Evolutionary conservation across 37 sponge, comb jelly and placozoan species (phyloP), one percentile per base, ranked within the genome.

Genomic region (Tethya wilhelma): DNA sequence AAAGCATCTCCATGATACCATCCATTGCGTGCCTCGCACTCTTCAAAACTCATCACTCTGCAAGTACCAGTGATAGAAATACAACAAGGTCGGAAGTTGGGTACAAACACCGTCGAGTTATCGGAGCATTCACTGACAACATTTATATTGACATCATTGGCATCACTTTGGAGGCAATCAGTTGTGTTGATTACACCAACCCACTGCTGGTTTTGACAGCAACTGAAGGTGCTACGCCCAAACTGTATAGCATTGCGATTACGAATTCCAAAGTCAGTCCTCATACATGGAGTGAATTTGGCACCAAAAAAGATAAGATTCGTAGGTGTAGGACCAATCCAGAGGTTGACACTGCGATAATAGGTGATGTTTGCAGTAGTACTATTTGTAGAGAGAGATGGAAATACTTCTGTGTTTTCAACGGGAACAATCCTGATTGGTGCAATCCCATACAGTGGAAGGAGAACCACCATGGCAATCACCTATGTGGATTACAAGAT

Each of bases 201-300:
- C 59, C 59, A 57, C 20, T 72, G 33, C 30, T 31, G 67, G 55
- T 89, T 82, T 43, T 28, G 26, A 31, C 95, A 95, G 60, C 95
- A 95, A 0, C 86, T 89, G 0, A 90, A 56, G 0, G 63, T 71
- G 36, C 70, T 83, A 12, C 29, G 34, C 23, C n/a, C 76, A 36
- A 49, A 67, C 14, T 55, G 26, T 14, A 33, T n/a, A 42, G 33
- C 56, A 20, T 84, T 80, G 12, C 82, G 40, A 0, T 40, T 41
- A 7, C 69, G 77, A 30, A 98, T 95, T 56, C 71, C 81, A 78
- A 80, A 84, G 71, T 98, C 98, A 19, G 57, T 79, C 1, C 98
- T 79, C 98, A 98, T 98, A 45, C 98, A 98, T 0, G 98, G 98
- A 23, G 93, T 93, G 66, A 91, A 98, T 80, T 92, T 90, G 6